These are phyloP conservation scores for Aurelia aurita complex sp. Pacific DNA, from an alignment of 30 jellyfish, hydroid and myxozoan genomes.

Conservation along the genomic window DNA sequence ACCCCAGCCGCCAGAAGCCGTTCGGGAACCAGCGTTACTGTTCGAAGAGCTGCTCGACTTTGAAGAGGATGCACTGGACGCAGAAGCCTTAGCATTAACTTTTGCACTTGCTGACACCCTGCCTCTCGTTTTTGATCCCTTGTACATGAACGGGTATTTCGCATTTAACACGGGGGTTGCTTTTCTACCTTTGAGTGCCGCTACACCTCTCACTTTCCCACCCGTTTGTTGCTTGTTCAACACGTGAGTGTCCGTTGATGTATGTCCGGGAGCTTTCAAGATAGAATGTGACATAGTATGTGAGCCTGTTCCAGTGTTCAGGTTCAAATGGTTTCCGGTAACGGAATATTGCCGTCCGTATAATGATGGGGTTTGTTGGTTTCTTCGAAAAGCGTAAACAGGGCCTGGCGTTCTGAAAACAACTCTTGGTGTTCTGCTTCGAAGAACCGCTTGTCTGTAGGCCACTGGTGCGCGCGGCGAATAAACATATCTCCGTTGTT, in stretches of 20 bases:
- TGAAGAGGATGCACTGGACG: constrained; percentile 36
- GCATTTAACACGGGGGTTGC: neutral
- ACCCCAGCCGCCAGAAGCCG: constrained; percentile 72
- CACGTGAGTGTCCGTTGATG: constrained; percentile 59
- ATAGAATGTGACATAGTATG: constrained; percentile 51
- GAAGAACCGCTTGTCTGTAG: constrained; percentile 12
- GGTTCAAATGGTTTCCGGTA: constrained; percentile 44
- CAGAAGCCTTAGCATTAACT: constrained; percentile 52
- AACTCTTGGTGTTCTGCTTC: constrained; percentile 16
- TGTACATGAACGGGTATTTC: constrained; percentile 15
- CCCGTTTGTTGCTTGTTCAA: constrained; percentile 63
- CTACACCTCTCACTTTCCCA: constrained; percentile 57
- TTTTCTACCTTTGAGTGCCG: constrained; percentile 12
- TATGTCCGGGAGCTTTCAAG: constrained; percentile 63
- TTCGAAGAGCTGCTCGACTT: constrained; percentile 56
- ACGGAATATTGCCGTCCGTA: constrained; percentile 44
- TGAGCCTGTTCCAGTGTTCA: constrained; percentile 56
- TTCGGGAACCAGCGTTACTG: constrained; percentile 45
- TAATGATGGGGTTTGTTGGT: constrained; percentile 15
- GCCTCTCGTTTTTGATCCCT: constrained; percentile 28
- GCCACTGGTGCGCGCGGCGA: constrained; percentile 34
- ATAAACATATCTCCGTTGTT: constrained; percentile 12
- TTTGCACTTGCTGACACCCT: constrained; percentile 54
- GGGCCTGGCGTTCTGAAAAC: constrained; percentile 3
- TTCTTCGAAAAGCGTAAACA: neutral